These are phyloP conservation scores for Eurois occulta DNA, from an alignment of 2,888 invertebrate species.

Conservation along the genomic window DNA sequence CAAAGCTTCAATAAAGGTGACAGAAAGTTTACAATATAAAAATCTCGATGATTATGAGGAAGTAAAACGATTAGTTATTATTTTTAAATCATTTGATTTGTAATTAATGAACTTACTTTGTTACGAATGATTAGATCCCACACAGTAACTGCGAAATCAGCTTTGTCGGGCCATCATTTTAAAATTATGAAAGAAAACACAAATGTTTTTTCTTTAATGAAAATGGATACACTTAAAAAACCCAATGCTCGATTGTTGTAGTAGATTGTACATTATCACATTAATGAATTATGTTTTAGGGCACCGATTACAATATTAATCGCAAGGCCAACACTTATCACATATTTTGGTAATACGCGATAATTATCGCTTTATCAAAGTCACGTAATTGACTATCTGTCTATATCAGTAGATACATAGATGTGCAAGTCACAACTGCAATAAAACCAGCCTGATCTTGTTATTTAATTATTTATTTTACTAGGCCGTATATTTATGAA, in stretches of 20 bases:
- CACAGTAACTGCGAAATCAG: background rate
- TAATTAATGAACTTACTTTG: background rate
- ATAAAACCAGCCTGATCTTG: background rate
- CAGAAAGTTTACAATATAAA: background rate
- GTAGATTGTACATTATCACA: background rate
- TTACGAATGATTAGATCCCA: background rate
- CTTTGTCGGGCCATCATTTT: background rate
- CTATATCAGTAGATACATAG: background rate
- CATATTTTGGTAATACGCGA: background rate
- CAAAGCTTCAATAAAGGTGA: background rate
- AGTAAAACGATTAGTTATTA: background rate
- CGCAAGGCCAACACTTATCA: background rate
- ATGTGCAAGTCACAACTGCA: conserved; percentile 8
- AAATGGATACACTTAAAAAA: background rate
- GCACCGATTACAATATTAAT: background rate
- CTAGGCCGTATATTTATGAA: background rate
- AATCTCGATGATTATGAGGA: background rate
- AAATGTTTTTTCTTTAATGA: no score
- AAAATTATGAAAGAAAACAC: background rate
- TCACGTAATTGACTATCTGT: conserved; percentile 13
- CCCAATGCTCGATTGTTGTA: background rate
- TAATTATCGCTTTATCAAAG: conserved; percentile 11
- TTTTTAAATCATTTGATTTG: background rate
- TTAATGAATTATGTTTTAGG: background rate
- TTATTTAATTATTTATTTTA: background rate